Percentiles rank a stretch among this genome's conserved stretches.
These are phyloP conservation scores for Coenobita brevimanus DNA, from an alignment of 1,140 invertebrate genomes.

Conservation along the genomic window DNA sequence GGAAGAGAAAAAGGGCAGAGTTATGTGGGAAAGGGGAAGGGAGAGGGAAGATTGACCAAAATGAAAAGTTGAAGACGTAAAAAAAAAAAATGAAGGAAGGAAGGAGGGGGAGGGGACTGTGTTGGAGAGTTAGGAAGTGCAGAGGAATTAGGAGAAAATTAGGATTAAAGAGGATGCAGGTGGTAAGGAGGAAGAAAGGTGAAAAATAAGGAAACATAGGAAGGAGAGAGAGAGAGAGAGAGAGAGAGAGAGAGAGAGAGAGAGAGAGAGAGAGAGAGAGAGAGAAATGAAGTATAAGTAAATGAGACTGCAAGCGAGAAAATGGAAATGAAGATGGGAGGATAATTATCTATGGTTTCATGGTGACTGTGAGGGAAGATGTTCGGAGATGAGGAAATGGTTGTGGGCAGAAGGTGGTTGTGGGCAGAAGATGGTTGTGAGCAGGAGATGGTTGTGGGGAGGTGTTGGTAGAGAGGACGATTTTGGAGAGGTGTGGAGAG, in stretches of 20 bases:
- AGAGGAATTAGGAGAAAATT: not conserved
- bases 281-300: too few relatives aligned
- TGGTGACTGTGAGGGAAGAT: too few relatives aligned
- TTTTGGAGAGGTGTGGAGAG: not conserved
- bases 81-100: not conserved
- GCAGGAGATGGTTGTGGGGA: too few relatives aligned
- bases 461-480: too few relatives aligned
- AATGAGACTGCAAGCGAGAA: too few relatives aligned
- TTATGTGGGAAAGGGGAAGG: not conserved
- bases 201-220: not conserved
- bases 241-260: not conserved
- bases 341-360: too few relatives aligned
- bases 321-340: too few relatives aligned
- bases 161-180: not conserved
- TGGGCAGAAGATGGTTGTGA: too few relatives aligned
- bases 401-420: too few relatives aligned
- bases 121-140: not conserved
- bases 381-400: too few relatives aligned
- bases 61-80: too few relatives aligned
- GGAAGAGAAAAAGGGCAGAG: not conserved
- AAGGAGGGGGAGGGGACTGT: not conserved
- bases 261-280: constrained; percentile 1
- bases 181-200: not conserved
- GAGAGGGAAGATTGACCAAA: too few relatives aligned
- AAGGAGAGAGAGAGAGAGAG: not conserved